Percentiles rank a stretch among this genome's conserved stretches.
Evolutionary conservation across 2,888 invertebrate genomes (phyloP).

Genomic region (Himalopsyche kuldschensis): DNA sequence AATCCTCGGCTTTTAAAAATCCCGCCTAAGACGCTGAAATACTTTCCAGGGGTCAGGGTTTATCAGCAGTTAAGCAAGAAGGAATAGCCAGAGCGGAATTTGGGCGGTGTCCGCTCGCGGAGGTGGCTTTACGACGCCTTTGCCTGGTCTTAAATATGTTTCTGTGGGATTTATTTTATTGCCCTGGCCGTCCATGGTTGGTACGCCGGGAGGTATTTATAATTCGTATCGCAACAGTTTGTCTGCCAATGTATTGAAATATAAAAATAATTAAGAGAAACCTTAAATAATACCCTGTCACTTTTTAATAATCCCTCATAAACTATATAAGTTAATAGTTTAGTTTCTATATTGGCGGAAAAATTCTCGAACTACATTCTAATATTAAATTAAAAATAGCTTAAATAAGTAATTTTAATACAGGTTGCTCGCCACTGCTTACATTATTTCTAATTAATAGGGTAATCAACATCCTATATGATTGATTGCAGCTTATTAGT

Average conservation of each 20-base stretch:
- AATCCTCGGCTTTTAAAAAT: neutral
- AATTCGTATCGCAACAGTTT: neutral
- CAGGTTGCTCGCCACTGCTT: no score
- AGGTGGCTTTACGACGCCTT: neutral
- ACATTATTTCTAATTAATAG: no score
- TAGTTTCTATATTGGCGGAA: no score
- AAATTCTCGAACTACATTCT: no score
- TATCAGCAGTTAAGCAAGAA: neutral
- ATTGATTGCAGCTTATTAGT: no score
- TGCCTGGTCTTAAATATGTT: constrained; percentile 1
- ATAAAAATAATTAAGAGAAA: no score
- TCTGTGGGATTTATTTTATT: neutral
- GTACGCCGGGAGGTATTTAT: neutral
- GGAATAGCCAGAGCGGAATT: neutral
- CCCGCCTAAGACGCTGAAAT: neutral
- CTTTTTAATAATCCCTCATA: no score
- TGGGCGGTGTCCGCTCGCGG: neutral
- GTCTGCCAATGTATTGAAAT: neutral
- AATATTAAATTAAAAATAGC: no score
- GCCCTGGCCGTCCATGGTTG: neutral
- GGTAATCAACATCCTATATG: no score
- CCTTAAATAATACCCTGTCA: no score
- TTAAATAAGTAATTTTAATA: no score
- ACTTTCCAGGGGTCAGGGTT: neutral
- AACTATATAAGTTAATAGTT: no score